Percentiles rank a stretch among this genome's conserved stretches.
Conservation (phyloP, 2,797 vertebrate genomes). For the Coracias cyanogaster region DNA sequence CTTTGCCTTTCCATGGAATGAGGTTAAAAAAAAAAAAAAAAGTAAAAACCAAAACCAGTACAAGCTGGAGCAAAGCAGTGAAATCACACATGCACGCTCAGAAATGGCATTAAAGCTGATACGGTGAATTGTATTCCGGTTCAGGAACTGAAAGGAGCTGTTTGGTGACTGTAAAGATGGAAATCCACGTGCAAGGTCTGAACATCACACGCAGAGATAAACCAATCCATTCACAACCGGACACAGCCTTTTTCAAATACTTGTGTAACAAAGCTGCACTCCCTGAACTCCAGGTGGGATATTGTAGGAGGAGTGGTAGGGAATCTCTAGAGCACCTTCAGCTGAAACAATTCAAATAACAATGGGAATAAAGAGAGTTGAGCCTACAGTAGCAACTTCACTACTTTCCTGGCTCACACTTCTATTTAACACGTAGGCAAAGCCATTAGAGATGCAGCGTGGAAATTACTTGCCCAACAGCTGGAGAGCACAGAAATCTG, state of each 20-base stretch:
- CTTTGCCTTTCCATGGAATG: not conserved
- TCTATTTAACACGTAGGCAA: not conserved
- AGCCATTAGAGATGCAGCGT: not conserved
- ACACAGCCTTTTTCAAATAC: not conserved
- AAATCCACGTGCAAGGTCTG: not conserved
- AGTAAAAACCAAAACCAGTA: not conserved
- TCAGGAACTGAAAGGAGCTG: not conserved
- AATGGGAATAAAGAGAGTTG: not conserved
- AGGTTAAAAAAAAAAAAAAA: not conserved
- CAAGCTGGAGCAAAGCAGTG: not conserved
- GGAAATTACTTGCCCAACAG: not conserved
- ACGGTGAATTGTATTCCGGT: not conserved
- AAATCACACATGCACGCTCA: not conserved
- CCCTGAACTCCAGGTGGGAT: not conserved
- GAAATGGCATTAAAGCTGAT: not conserved
- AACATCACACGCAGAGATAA: not conserved
- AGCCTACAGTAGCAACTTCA: not conserved
- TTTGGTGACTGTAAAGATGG: not conserved
- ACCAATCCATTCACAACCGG: not conserved
- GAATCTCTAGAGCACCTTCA: not conserved
- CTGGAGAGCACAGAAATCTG: not conserved
- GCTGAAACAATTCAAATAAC: not conserved
- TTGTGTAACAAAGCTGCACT: not conserved
- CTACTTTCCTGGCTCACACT: not conserved
- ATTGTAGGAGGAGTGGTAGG: not conserved